phyloP scores from a whole-genome alignment of 2,797 vertebrate genomes.

The Diglossa cyanea region DNA sequence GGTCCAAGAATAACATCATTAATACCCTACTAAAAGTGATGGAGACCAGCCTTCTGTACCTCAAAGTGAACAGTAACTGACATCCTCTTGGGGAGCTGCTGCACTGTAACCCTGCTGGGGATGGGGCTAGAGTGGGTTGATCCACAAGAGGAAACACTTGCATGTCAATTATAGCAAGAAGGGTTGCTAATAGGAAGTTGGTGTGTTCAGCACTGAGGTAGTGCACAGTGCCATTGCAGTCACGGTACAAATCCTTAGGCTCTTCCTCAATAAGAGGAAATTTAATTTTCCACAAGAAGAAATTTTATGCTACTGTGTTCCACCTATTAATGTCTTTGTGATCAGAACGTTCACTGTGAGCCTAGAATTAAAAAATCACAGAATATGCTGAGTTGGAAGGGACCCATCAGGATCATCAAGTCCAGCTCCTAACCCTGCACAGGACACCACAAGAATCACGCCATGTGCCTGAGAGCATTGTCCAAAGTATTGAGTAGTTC shows the following conservation, averaged over 20 bases:
- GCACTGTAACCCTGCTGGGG: background rate
- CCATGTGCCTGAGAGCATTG: background rate
- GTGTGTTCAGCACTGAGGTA: background rate
- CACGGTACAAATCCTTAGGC: background rate
- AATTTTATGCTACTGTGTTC: background rate
- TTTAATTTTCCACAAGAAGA: background rate
- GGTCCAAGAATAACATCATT: background rate
- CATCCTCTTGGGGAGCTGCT: background rate
- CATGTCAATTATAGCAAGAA: background rate
- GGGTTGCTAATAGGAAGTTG: background rate
- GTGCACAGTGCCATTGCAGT: background rate
- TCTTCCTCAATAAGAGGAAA: background rate
- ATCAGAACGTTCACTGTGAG: background rate
- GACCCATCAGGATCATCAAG: background rate
- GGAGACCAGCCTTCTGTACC: background rate
- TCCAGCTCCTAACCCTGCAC: background rate
- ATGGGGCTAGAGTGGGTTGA: background rate
- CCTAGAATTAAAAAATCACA: background rate
- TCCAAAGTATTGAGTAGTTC: background rate
- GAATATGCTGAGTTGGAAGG: background rate
- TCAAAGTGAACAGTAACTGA: background rate
- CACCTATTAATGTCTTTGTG: background rate
- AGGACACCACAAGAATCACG: background rate
- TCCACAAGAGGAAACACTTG: background rate
- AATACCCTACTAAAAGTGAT: background rate